Evolutionary conservation across 1,140 invertebrate genomes (phyloP).

Genomic region (Solen grandis): DNA sequence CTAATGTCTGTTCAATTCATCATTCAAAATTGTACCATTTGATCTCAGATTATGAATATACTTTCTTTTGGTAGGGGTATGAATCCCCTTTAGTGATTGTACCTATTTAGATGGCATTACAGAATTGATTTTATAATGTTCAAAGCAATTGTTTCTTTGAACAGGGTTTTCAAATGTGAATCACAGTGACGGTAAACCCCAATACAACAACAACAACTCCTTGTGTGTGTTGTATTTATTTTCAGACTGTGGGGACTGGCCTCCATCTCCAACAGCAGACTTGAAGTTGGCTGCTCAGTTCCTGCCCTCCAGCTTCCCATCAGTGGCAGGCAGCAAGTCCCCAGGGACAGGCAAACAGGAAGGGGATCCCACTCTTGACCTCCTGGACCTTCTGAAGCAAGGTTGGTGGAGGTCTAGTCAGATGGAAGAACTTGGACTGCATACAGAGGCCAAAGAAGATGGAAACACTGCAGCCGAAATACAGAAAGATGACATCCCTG

Average conservation of each 20-base stretch:
- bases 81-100: too few species aligned
- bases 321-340: background rate
- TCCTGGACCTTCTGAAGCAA: slow-evolving; percentile 54
- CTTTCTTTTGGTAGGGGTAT: too few species aligned
- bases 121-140: too few species aligned
- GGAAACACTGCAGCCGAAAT: background rate
- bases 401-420: slow-evolving; percentile 61
- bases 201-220: too few species aligned
- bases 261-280: background rate
- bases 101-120: too few species aligned
- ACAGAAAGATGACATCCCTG: background rate
- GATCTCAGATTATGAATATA: too few species aligned
- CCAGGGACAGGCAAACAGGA: background rate
- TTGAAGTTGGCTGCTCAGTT: slow-evolving; percentile 73
- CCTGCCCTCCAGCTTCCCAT: slow-evolving; percentile 47
- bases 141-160: too few species aligned
- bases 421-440: background rate
- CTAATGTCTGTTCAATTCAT: too few species aligned
- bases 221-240: too few species aligned
- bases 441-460: background rate
- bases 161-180: too few species aligned
- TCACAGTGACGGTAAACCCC: too few species aligned
- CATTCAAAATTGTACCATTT: too few species aligned
- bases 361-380: background rate
- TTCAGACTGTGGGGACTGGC: background rate